These are phyloP conservation scores for Microcebus murinus DNA, from an alignment of 2,113 vertebrate genomes.

Conservation along the genomic window DNA sequence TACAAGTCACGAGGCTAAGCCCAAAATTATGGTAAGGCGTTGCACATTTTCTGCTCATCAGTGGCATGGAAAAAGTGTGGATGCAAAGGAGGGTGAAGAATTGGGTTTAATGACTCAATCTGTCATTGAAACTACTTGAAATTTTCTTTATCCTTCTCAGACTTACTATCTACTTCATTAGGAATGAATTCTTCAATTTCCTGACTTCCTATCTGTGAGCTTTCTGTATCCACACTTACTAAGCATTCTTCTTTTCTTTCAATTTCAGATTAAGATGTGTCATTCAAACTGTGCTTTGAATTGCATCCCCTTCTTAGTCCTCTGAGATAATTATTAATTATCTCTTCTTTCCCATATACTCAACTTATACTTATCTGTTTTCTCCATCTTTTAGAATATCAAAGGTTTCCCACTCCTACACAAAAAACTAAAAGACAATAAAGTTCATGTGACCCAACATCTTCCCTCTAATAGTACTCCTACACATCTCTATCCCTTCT, in stretches of 20 bases:
- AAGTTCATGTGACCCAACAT: not conserved
- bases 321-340: not conserved
- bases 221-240: not conserved
- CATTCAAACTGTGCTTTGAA: conserved; percentile 7
- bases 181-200: not conserved
- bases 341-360: not conserved
- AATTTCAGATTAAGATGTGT: not conserved
- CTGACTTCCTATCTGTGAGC: not conserved
- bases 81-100: not conserved
- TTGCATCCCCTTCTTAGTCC: not conserved
- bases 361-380: not conserved
- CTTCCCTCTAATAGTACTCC: not conserved
- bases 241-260: not conserved
- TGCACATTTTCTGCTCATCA: not conserved
- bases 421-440: not conserved
- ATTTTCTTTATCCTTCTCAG: not conserved
- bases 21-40: not conserved
- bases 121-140: not conserved
- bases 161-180: not conserved
- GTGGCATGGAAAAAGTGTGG: not conserved
- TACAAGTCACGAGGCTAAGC: not conserved
- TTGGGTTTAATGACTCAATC: not conserved
- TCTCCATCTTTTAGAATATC: not conserved
- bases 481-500: not conserved
- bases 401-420: not conserved